Evolutionary conservation across 2,113 vertebrate genomes (phyloP), one percentile per base, ranked within the genome.

Genomic region (Pachypanchax playfairii): DNA sequence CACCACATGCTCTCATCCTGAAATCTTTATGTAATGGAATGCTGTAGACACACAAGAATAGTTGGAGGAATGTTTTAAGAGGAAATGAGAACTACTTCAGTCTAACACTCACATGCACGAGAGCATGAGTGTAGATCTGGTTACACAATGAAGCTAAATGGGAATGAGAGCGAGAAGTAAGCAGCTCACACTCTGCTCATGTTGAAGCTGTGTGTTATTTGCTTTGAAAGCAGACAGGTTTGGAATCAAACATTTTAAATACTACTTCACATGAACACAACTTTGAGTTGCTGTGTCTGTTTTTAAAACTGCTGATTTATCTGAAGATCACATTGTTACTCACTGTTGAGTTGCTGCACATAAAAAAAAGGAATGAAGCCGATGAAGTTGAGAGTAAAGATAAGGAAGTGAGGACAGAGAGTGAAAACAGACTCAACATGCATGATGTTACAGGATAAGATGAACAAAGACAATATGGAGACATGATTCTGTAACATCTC

Each of bases 181-280:
- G 44, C 50, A 51, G 15, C 35, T n/a, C 17, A 35, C 41, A 57
- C 10, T 26, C 41, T 33, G 38, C 31, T 46, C 9, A 42, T 41
- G n/a, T 22, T 64, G 8, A 39, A 22, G 28, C 33, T 29, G 5
- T 41, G 13, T 5, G 21, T 42, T 12, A 12, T 35, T 35, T 53
- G 21, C 20, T 20, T 5, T 33, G 10, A 3, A 41, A 28, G 43
- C 43, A 58, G 20, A 14, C 0, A n/a, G 17, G 48, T 55, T 57
- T 44, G 33, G 57, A 52, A 47, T 5, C 26, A 31, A 31, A 50
- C 31, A 44, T 49, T 14, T 56, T 8, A 67, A 44, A 53, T 36
- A 51, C n/a, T n/a, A n/a, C n/a, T n/a, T n/a, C n/a, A n/a, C n/a
- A n/a, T n/a, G n/a, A n/a, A n/a, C n/a, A n/a, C n/a, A n/a, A n/a